Conservation (phyloP, 1,140 invertebrate genomes). For the Pogonomyrmex californicus region DNA sequence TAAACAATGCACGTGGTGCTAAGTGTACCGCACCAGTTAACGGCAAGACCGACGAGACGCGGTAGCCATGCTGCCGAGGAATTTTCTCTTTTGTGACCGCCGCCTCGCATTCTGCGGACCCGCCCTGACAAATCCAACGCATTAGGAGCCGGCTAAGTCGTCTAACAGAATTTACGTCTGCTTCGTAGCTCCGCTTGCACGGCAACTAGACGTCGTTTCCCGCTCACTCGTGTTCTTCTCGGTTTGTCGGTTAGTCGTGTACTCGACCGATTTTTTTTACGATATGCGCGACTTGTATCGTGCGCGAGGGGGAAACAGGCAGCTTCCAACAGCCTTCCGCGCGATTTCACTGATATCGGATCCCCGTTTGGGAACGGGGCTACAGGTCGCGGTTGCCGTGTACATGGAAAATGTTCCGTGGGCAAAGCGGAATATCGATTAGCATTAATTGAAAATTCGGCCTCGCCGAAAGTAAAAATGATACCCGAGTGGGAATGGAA, state of each 20-base stretch:
- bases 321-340: neutral
- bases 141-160: neutral
- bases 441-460: conserved; percentile 47
- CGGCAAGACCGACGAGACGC: neutral
- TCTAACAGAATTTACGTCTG: conserved; percentile 9
- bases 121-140: neutral
- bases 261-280: conserved; percentile 30
- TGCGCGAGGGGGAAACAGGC: neutral
- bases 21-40: neutral
- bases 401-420: conserved; percentile 37
- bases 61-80: neutral
- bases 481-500: neutral
- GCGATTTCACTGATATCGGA: conserved; percentile 48
- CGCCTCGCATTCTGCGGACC: neutral
- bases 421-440: conserved; percentile 24
- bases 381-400: conserved; percentile 30
- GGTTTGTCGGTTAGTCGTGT: conserved; percentile 28
- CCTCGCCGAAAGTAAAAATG: conserved; percentile 9
- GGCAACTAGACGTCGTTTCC: neutral
- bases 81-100: neutral
- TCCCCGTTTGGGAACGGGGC: conserved; percentile 3
- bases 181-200: neutral
- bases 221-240: neutral
- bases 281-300: conserved; percentile 10
- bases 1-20: conserved; percentile 36